A percentile compares a stretch with the other conserved stretches of the same genome.
phyloP scores from a whole-genome alignment of 2,888 invertebrate genomes.

The Drosophila melanocephala region DNA sequence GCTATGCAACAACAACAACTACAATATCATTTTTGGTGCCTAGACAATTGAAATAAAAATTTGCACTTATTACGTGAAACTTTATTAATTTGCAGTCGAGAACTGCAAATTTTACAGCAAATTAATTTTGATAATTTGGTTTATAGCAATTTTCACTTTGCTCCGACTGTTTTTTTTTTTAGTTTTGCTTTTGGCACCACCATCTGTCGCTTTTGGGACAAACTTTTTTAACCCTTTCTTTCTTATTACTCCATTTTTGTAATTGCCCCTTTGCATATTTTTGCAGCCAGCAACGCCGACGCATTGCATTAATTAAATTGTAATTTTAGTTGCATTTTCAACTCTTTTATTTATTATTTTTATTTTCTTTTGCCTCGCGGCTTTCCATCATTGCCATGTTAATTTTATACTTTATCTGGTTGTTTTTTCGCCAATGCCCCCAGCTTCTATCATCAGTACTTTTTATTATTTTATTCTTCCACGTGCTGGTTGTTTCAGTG shows the following conservation, averaged over 20 bases:
- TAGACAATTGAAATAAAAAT: slow-evolving; percentile 18
- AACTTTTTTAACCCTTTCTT: slow-evolving; percentile 15
- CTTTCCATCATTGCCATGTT: slow-evolving; percentile 43
- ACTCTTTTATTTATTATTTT: neutral
- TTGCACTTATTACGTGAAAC: slow-evolving; percentile 68
- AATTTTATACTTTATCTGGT: slow-evolving; percentile 53
- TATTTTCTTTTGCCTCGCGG: neutral
- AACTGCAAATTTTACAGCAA: slow-evolving; percentile 59
- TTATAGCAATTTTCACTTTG: slow-evolving; percentile 61
- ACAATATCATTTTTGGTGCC: slow-evolving; percentile 1
- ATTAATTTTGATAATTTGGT: slow-evolving; percentile 78
- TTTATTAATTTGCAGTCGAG: slow-evolving; percentile 72
- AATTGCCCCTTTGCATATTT: slow-evolving; percentile 45
- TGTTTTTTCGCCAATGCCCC: slow-evolving; percentile 9
- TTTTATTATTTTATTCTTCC: slow-evolving; percentile 8
- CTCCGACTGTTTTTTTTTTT: slow-evolving; percentile 37
- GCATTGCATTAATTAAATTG: slow-evolving; percentile 76
- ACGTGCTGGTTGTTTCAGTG: slow-evolving; percentile 17
- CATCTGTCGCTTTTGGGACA: slow-evolving; percentile 44
- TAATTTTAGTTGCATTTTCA: slow-evolving; percentile 55
- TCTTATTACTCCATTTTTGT: slow-evolving; percentile 11
- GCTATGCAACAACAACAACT: slow-evolving; percentile 1
- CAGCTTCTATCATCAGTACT: neutral
- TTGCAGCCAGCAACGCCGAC: slow-evolving; percentile 35
- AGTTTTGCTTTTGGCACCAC: slow-evolving; percentile 30